Conservation (phyloP, 2,113 vertebrate genomes). For the Mastomys natalensis region DNA sequence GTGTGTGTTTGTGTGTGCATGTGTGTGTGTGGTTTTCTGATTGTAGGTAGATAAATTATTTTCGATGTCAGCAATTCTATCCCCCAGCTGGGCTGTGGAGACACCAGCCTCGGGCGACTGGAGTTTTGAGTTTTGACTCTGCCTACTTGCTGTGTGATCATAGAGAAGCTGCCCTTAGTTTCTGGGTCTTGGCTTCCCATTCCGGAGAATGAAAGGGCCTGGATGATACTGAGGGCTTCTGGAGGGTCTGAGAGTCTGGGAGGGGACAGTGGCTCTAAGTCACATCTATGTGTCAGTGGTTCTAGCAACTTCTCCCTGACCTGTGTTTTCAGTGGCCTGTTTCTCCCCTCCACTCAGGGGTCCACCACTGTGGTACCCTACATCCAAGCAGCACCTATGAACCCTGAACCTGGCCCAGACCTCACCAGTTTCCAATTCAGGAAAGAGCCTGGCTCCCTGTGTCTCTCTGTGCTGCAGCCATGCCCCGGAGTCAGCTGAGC, state of each 20-base stretch:
- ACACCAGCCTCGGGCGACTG: too few species aligned
- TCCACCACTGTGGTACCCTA: not conserved
- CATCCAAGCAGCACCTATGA: not conserved
- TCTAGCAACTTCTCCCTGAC: rapidly evolving
- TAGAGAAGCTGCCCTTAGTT: not conserved
- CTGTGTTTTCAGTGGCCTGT: rapidly evolving
- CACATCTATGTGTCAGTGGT: not conserved
- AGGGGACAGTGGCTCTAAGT: not conserved
- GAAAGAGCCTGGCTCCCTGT: not conserved
- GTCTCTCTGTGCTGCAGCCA: too few species aligned
- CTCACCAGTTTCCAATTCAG: not conserved
- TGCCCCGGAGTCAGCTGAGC: not conserved
- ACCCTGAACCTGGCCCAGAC: not conserved
- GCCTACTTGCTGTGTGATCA: not conserved
- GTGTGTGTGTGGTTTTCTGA: not conserved
- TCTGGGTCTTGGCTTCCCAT: not conserved
- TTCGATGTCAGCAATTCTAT: not conserved
- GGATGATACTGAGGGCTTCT: not conserved
- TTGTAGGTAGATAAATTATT: slow-evolving; percentile 57
- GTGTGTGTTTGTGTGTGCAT: not conserved
- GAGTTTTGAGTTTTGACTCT: not conserved
- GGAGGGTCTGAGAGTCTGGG: not conserved
- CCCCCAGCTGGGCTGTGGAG: not conserved
- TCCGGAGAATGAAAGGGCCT: not conserved
- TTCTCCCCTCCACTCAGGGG: rapidly evolving